Evolutionary conservation across 2,113 vertebrate genomes (phyloP), one percentile per base, ranked within the genome.

Genomic region (pig (Sus scrofa)): DNA sequence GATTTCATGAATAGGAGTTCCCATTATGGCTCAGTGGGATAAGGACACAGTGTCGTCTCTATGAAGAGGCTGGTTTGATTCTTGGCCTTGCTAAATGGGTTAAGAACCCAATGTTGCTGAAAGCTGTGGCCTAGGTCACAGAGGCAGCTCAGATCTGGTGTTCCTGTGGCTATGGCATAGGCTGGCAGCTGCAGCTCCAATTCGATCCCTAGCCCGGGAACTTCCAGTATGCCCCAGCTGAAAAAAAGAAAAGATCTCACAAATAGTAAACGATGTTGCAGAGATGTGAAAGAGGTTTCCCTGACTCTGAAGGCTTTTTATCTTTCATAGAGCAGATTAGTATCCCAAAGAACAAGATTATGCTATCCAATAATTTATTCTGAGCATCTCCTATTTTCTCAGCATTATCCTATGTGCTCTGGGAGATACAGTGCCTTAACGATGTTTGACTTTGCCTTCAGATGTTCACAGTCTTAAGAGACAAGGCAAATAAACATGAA

Each of bases 391-490:
- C 75, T 70, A n/a, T 84, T 82, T 91, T 78, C 54, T 92, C 74
- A 63, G 14, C 26, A 86, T 86, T 56, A 73, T 56, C 26, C 20
- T 30, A 37, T 20, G 14, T 89, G 20, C 30, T 75, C 34, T 63
- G 37, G 39, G 63, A 71, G 44, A 89, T 18, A 90, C 2, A 91
- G 6, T 70, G 8, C 12, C 39, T 63, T 93, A 63, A 16, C 0
- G 70, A 86, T 91, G 39, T 85, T 83, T 96, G 56, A 83, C 39
- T 91, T 86, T 71, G 58, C 44, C 11, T 56, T 95, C 13, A 70
- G 22, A 79, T 50, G 18, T 95, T 95, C 91, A 85, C 1, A 74
- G 19, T 67, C 22, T 52, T 84, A 95, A 89, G 32, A 91, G 63
- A 91, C 6, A 68, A 91, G 37, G 24, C 27, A 90, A 94, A 95